phyloP scores from a whole-genome alignment of 2,797 vertebrate genomes.

The Centropyge bicolor region DNA sequence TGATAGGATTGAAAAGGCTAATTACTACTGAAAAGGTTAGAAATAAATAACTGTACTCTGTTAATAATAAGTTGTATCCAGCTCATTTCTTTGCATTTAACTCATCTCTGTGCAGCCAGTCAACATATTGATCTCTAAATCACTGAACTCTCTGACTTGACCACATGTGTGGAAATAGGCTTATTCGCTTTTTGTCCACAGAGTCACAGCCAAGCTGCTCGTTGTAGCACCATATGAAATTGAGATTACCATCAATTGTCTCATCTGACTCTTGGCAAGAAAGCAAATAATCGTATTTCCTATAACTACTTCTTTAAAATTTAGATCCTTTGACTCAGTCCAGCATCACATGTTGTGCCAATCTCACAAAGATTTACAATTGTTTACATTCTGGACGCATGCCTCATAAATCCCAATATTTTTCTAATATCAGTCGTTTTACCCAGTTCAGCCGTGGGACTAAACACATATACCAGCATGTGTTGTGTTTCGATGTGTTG shows the following conservation, averaged over 20 bases:
- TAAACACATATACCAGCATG: constrained; percentile 43
- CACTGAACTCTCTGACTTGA: neutral
- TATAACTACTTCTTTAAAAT: neutral
- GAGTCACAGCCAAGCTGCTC: neutral
- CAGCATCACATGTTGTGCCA: constrained; percentile 51
- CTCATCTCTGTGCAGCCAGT: neutral
- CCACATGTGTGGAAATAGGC: neutral
- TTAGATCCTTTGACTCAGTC: neutral
- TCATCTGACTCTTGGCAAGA: neutral
- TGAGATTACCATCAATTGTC: neutral
- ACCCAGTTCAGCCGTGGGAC: neutral
- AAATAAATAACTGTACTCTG: neutral
- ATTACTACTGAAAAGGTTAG: neutral
- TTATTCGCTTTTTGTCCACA: neutral
- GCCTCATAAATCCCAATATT: neutral
- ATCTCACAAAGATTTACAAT: constrained; percentile 18
- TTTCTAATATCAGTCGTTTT: neutral
- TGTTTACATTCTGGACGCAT: constrained; percentile 55
- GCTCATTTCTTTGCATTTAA: neutral
- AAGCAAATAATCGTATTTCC: neutral
- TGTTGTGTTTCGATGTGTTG: constrained; percentile 32
- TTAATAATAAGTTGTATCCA: neutral
- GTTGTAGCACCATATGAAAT: neutral
- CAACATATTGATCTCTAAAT: neutral
- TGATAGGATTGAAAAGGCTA: neutral